Base-by-base conservation (phyloP, 2,797 vertebrate genomes). In the Rhodeus uyekii region DNA sequence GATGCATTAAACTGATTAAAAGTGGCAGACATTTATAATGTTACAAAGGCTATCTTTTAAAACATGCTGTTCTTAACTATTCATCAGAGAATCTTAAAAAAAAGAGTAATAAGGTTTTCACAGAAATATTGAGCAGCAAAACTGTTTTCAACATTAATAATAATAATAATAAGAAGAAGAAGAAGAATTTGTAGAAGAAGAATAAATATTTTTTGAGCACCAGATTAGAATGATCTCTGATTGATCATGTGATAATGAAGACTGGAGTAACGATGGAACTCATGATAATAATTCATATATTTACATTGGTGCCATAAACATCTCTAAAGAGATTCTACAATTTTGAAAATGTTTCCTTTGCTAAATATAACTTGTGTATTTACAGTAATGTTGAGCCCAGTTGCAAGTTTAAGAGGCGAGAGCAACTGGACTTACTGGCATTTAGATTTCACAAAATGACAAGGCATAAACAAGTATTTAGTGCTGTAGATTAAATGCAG, bases 301-400 rank as follows among this genome's bases (percentile, higher is more conserved):
- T n/a, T 38, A 16, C 13, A 16, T 24, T 18, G 5, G 18, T 78
- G 44, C 2, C 5, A 78, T 27, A 38, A 50, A 38, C 14, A 19
- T 18, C 60, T 36, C n/a, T 13, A 65, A 18, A 4, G 22, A 69
- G 42, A 2, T 67, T 38, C 44, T 39, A 29, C 63, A 29, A 14
- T 7, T 27, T 53, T 50, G 42, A 39, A 69, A 29, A 58, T 42
- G 3, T 38, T 14, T 32, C 7, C 19, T 68, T 42, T 79, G 24
- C 48, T 34, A 32, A 79, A 24, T 7, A 22, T 32, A 32, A 34
- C 12, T 27, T 44, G 19, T 36, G 18, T 24, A 67, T 65, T 55
- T 65, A 46, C 81, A 73, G 18, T 32, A 81, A 90, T 90, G 87
- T 86, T 89, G 89, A 92, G 91, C 90, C 92, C 80, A 90, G 58